These are phyloP conservation scores for Sarcophilus harrisii DNA, from an alignment of 2,797 vertebrate species.

Conservation along the genomic window DNA sequence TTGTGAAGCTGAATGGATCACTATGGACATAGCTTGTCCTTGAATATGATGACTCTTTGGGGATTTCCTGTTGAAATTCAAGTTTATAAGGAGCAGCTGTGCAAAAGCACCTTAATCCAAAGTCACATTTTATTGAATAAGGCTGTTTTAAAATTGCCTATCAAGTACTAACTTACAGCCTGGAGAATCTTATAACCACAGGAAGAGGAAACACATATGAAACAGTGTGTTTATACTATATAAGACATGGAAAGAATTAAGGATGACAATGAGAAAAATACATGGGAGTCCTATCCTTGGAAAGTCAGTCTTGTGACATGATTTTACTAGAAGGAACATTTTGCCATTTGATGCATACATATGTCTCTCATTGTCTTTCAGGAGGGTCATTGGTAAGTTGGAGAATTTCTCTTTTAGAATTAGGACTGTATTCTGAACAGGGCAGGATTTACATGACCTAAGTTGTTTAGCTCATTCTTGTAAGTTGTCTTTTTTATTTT, in stretches of 20 bases:
- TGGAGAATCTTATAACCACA: slow-evolving; percentile 5
- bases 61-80: slow-evolving; percentile 30
- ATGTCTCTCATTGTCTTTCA: neutral
- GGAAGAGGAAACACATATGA: slow-evolving; percentile 41
- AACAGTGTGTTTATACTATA: slow-evolving; percentile 21
- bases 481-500: neutral
- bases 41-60: neutral
- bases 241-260: slow-evolving; percentile 24
- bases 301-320: neutral
- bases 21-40: neutral
- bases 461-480: neutral
- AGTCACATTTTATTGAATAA: slow-evolving; percentile 17
- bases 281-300: neutral
- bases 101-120: slow-evolving; percentile 24
- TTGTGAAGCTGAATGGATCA: neutral
- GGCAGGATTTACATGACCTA: neutral
- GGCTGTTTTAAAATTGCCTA: slow-evolving; percentile 32
- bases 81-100: neutral
- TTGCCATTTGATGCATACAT: neutral
- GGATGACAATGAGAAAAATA: slow-evolving; percentile 17
- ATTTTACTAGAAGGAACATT: neutral
- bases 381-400: neutral
- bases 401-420: neutral
- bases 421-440: neutral
- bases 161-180: slow-evolving; percentile 26